These are phyloP conservation scores for Pedicia rivosa DNA, from an alignment of 2,888 invertebrate genomes.

Conservation along the genomic window DNA sequence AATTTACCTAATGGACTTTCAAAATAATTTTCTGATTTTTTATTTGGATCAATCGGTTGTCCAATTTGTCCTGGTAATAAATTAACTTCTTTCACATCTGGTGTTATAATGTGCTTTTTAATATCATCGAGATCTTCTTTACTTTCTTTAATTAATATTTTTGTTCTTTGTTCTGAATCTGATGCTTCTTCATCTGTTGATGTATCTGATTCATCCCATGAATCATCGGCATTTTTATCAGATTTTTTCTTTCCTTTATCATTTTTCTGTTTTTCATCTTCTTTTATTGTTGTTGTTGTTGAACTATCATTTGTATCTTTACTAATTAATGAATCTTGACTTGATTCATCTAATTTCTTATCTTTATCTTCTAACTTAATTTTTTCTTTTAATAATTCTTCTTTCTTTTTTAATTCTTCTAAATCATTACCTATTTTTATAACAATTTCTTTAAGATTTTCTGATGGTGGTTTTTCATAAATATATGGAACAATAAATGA, in stretches of 20 bases:
- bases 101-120: slow-evolving; percentile 30
- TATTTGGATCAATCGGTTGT: slow-evolving; percentile 20
- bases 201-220: slow-evolving; percentile 38
- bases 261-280: slow-evolving; percentile 27
- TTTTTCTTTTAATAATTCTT: slow-evolving; percentile 29
- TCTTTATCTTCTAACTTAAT: slow-evolving; percentile 21
- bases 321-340: background rate
- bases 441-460: slow-evolving; percentile 59
- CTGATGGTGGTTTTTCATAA: slow-evolving; percentile 74
- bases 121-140: slow-evolving; percentile 37
- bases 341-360: slow-evolving; percentile 20
- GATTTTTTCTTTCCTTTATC: slow-evolving; percentile 19
- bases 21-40: slow-evolving; percentile 55
- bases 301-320: slow-evolving; percentile 10
- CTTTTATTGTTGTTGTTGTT: slow-evolving; percentile 16
- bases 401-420: slow-evolving; percentile 40
- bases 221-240: slow-evolving; percentile 36
- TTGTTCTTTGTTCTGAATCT: slow-evolving; percentile 33
- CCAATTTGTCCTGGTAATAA: slow-evolving; percentile 15
- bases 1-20: slow-evolving; percentile 79
- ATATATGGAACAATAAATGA: slow-evolving; percentile 89
- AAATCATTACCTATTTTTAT: slow-evolving; percentile 44
- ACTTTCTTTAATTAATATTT: slow-evolving; percentile 37
- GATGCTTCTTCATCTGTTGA: slow-evolving; percentile 34
- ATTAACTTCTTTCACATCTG: slow-evolving; percentile 23